Evolutionary conservation across 1,140 invertebrate species (phyloP), one percentile per base, ranked within the genome.

Genomic region (Plectrocnemia conspersa): DNA sequence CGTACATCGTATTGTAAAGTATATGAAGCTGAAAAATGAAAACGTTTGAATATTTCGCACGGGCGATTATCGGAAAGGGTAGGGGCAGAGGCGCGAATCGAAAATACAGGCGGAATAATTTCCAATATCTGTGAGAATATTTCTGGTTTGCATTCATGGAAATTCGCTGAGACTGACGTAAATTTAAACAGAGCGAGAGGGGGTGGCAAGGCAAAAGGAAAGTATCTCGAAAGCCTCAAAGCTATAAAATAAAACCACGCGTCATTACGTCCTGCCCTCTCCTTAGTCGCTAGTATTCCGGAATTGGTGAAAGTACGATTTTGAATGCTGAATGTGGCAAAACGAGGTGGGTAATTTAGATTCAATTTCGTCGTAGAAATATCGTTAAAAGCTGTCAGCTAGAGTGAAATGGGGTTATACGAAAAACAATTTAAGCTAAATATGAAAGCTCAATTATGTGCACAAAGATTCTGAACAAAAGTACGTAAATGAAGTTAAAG

Each of bases 221-320:
- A n/a, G n/a, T n/a, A n/a, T 25, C 42, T 10, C 42, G 21, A 23
- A 60, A 60, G 58, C 58, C 58, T 60, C 36, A 36, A 54, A 57
- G 59, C 59, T 61, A 56, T 61, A 57, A 61, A 61, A 61, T 61
- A 61, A 61, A 61, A 61, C 54, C 59, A 56, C 59, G 54, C 54
- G 46, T 61, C 59, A 61, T 61, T 61, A 61, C 50, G 46, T 53
- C 54, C 49, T 46, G 35, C 19, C 15, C n/a, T n/a, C n/a, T n/a
- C n/a, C n/a, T n/a, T 50, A 29, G 58, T 49, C 27, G 7, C 41
- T 15, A 58, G 50, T 52, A 52, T 57, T 52, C 29, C 21, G 35
- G 35, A 49, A 52, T 61, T 50, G 54, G 38, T 32, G 47, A 29
- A 56, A 54, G 44, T 50, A 52, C 54, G 29, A 42, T 50, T 50